Base-by-base conservation (phyloP, 2,888 invertebrate genomes). In the Nipponacmea schrenckii region DNA sequence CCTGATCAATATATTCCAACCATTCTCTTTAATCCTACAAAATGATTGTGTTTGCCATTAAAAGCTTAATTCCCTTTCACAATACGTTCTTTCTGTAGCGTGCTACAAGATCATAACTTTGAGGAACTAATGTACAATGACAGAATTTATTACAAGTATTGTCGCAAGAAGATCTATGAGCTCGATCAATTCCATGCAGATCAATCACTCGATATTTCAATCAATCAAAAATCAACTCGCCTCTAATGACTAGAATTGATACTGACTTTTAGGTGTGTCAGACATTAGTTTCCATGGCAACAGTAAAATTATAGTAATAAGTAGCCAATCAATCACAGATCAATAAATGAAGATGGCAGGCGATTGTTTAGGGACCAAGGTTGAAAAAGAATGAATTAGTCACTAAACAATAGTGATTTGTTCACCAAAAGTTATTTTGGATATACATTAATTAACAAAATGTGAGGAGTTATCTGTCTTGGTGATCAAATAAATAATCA, bases 141-240 rank as follows among this genome's bases (percentile, higher is more conserved):
- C 56, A 56, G 56, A 2, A 14, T 7, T n/a, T 56, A 56, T 56
- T 56, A 24, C 20, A 24, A 14, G 20, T 56, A 56, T 56, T 56
- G 56, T 56, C 24, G 20, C 24, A 24, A 10, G 56, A 24, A 20
- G 56, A 56, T 56, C 56, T 56, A 56, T 14, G 56, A 56, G 56
- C 24, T 14, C 20, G 24, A 56, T 56, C 56, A 24, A 24, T 24
- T 24, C 4, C 20, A 24, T 56, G 31, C 20, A 48, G 67, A 72
- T 74, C 74, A 74, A 74, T 74, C 74, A 74, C 64, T 65, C 64
- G 65, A 72, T 72, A 69, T 39, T 69, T 67, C 56, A 67, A 74
- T 74, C 74, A 72, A 74, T 74, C 74, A 20, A 26, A 45, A 56
- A 56, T 56, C 20, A 56, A 24, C 56, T 24, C 39, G 24, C 10